A percentile compares a stretch with the other conserved stretches of the same genome.
Evolutionary conservation across 1,140 invertebrate genomes (phyloP).

Genomic region (Dinothrombium tinctorium): DNA sequence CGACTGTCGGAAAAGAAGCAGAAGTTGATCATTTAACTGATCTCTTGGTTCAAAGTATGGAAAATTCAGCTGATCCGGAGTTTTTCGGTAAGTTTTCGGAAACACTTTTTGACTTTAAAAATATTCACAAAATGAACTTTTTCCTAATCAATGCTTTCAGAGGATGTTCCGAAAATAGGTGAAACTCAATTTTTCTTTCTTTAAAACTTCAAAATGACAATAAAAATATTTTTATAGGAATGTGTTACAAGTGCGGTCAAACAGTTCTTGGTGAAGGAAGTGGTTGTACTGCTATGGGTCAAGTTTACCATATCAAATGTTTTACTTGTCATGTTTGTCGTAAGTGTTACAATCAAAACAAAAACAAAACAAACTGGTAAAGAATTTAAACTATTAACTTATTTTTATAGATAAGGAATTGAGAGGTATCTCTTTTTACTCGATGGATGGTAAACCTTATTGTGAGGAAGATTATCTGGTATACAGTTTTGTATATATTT

Average conservation of each 20-base stretch:
- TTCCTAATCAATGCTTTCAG: background rate
- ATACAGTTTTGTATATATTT: too few species aligned
- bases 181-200: background rate
- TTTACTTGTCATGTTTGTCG: constrained; percentile 76
- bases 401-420: constrained; percentile 54
- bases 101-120: background rate
- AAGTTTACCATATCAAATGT: constrained; percentile 81
- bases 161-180: background rate
- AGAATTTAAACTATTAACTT: too few species aligned
- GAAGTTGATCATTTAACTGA: constrained; percentile 71
- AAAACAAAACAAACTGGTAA: too few species aligned
- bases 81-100: constrained; percentile 47
- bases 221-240: constrained; percentile 26
- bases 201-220: background rate
- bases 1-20: constrained; percentile 32
- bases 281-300: constrained; percentile 74
- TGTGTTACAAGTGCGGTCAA: constrained; percentile 64
- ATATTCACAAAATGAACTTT: background rate
- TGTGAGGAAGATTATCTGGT: constrained; percentile 85
- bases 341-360: too few species aligned
- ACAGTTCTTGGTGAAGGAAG: constrained; percentile 72
- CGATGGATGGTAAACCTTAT: constrained; percentile 71
- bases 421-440: constrained; percentile 85
- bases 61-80: constrained; percentile 41
- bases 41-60: constrained; percentile 55